Percentiles rank a stretch among this genome's conserved stretches.
Conservation (phyloP, 2,888 invertebrate species). For the Patella depressa region DNA sequence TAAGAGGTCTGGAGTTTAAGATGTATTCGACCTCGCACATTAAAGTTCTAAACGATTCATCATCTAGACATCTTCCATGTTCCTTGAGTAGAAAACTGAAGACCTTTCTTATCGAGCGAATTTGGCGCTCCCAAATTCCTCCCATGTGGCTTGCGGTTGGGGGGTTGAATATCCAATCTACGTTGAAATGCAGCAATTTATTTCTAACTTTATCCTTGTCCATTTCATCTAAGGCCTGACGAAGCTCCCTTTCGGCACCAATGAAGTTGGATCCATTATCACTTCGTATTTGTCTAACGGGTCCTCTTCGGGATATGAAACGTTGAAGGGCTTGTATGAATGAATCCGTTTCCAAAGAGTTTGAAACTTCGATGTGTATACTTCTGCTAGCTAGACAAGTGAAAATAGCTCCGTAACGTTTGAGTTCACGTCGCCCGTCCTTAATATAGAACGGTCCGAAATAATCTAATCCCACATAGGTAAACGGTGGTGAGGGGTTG, state of each 20-base stretch:
- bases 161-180: background rate
- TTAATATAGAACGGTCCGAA: conserved; percentile 26
- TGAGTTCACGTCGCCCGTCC: conserved; percentile 5
- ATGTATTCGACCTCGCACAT: background rate
- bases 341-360: conserved; percentile 18
- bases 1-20: background rate
- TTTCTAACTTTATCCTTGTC: background rate
- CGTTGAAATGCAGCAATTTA: background rate
- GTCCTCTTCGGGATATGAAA: conserved; percentile 14
- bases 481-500: conserved; percentile 26
- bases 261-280: background rate
- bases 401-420: conserved; percentile 20
- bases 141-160: background rate
- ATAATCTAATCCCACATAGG: conserved; percentile 15
- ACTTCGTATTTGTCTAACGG: conserved; percentile 3
- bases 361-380: conserved; percentile 43
- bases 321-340: conserved; percentile 16
- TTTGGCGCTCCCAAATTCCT: background rate
- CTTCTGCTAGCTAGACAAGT: conserved; percentile 36
- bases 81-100: background rate
- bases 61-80: background rate
- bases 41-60: background rate
- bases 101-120: background rate
- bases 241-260: background rate
- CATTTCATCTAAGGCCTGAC: background rate